Evolutionary conservation across 1,140 invertebrate genomes (phyloP).

Genomic region (Drosophila truncata): DNA sequence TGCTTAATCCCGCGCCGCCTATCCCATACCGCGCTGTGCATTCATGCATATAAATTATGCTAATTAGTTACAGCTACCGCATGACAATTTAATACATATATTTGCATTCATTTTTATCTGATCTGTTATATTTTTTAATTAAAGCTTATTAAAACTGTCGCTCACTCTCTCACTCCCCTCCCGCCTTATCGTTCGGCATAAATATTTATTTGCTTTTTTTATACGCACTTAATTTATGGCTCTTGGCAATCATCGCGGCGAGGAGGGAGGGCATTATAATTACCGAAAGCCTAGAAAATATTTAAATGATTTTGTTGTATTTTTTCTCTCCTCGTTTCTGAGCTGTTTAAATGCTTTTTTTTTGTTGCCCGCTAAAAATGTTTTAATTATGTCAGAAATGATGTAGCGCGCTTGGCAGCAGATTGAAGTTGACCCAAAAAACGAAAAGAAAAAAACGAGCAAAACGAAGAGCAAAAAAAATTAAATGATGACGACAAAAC

Average conservation of each 20-base stretch:
- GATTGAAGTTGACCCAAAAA: constrained; percentile 72
- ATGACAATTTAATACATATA: constrained; percentile 49
- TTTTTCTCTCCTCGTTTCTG: constrained; percentile 23
- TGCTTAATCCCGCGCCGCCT: constrained; percentile 24
- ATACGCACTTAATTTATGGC: constrained; percentile 60
- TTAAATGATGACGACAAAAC: constrained; percentile 59
- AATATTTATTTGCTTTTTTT: constrained; percentile 60
- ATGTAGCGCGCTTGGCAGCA: constrained; percentile 60
- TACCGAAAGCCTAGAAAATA: constrained; percentile 45
- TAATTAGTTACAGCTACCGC: constrained; percentile 75
- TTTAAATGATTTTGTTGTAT: constrained; percentile 46
- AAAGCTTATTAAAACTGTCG: constrained; percentile 75
- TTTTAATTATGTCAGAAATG: constrained; percentile 77
- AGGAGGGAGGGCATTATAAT: constrained; percentile 24
- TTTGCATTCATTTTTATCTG: constrained; percentile 42
- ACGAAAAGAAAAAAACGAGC: constrained; percentile 32
- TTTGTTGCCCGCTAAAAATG: constrained; percentile 49
- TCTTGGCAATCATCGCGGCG: constrained; percentile 34
- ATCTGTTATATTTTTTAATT: constrained; percentile 67
- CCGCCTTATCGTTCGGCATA: constrained; percentile 41
- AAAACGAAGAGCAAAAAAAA: constrained; percentile 28
- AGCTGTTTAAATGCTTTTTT: constrained; percentile 17
- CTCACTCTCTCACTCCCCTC: constrained; percentile 9
- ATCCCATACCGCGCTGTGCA: constrained; percentile 23
- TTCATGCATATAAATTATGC: constrained; percentile 76